Base-by-base conservation (phyloP, 2,797 vertebrate genomes). In the Leuciscus waleckii region DNA sequence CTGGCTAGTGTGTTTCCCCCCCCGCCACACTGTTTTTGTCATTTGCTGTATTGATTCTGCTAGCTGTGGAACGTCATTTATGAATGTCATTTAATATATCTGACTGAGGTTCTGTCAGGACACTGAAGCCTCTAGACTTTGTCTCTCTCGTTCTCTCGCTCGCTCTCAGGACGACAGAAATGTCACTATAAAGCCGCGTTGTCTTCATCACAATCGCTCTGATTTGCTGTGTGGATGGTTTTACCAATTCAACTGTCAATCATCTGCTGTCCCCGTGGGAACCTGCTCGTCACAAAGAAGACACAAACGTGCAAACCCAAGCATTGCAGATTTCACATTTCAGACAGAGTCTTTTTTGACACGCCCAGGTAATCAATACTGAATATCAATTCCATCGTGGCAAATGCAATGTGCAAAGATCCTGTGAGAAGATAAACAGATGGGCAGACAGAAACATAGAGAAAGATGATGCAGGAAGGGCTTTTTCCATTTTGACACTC, bases 161-260 rank as follows among this genome's bases (percentile, higher is more conserved):
- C 63, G 10, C 69, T 51, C 69, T 79, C 17, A 21, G 56, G 54
- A 63, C 10, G 9, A 54, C 23, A 61, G 61, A 87, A 89, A 86
- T 85, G 87, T 85, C 79, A 75, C 61, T 63, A 21, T 82, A 21
- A 67, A 79, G 75, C 56, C 32, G 19, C 1, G 41, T 43, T 37
- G 73, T 74, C 76, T 83, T 84, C 43, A 14, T 65, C 79, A 76
- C 16, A 39, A 46, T 37, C 39, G 41, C 54, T 81, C 81, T 58
- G 71, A 86, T 79, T 56, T 78, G 43, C 78, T 43, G 81, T 68
- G 23, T 85, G 75, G 35, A 54, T 26, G 51, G 81, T 69, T 78
- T 80, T 61, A 87, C 61, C 79, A 56, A 85, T 70, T n/a, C 49
- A 88, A 61, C 89, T 87, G 87, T 74, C 26, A 79, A 79, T 84